Evolutionary conservation across 2,888 invertebrate species (phyloP).

Genomic region (Rhamnusium bicolor): DNA sequence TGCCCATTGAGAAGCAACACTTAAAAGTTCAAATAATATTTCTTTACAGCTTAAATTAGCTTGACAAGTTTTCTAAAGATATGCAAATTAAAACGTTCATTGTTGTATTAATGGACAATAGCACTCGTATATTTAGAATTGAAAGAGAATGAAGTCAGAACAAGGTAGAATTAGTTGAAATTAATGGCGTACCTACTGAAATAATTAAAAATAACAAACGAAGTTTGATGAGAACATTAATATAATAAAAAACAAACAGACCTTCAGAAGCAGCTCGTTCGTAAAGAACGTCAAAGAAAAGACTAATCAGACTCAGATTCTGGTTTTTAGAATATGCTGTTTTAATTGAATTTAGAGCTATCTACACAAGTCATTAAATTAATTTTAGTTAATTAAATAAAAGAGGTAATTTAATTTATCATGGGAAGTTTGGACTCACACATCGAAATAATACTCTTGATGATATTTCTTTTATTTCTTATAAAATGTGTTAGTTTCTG

Average conservation of each 20-base stretch:
- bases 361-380: too few species aligned
- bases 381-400: too few species aligned
- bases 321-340: too few species aligned
- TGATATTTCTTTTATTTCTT: too few species aligned
- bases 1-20: not conserved
- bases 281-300: too few species aligned
- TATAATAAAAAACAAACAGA: not conserved
- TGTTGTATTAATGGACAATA: not conserved
- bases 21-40: not conserved
- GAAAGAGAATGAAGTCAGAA: not conserved
- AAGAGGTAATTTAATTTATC: too few species aligned
- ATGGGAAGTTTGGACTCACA: too few species aligned
- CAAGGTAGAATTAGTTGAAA: slow-evolving; percentile 8
- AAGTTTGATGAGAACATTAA: not conserved
- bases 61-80: slow-evolving; percentile 11
- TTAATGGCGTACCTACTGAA: not conserved
- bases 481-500: too few species aligned
- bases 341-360: too few species aligned
- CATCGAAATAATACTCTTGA: too few species aligned
- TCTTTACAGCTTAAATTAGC: slow-evolving; percentile 1
- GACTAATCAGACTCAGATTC: too few species aligned
- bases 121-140: not conserved
- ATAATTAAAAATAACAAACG: not conserved
- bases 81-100: not conserved
- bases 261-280: not conserved